phyloP scores from a whole-genome alignment of 2,113 vertebrate genomes.

The Empidonax traillii region DNA sequence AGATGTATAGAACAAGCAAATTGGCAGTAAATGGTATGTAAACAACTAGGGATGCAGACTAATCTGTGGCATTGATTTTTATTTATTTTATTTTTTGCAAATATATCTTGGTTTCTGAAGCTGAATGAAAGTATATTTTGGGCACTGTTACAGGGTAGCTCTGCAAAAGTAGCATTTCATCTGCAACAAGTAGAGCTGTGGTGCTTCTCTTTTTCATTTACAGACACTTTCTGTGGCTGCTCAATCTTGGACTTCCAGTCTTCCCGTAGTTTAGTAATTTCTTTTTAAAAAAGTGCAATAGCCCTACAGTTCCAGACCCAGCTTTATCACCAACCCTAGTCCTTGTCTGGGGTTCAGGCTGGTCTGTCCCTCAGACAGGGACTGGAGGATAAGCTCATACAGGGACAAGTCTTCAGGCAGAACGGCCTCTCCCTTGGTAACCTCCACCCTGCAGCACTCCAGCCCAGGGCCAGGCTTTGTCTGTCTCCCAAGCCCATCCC shows the following conservation, averaged over 20 bases:
- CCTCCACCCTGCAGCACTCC: not conserved
- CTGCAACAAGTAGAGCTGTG: not conserved
- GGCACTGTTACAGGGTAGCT: not conserved
- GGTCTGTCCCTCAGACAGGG: no score
- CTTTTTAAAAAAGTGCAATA: not conserved
- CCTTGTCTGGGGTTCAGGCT: not conserved
- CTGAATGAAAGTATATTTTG: not conserved
- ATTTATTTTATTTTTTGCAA: not conserved
- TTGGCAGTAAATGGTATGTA: not conserved
- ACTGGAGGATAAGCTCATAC: not conserved
- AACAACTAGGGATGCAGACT: not conserved
- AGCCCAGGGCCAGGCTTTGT: not conserved
- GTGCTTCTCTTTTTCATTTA: not conserved
- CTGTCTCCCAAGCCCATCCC: not conserved
- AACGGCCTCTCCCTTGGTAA: fast-evolving
- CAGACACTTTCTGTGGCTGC: not conserved
- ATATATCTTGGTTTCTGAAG: not conserved
- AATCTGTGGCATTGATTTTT: not conserved
- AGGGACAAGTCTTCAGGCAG: not conserved
- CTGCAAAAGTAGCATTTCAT: not conserved
- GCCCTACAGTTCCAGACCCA: not conserved
- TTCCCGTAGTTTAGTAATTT: not conserved
- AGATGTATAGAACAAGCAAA: not conserved
- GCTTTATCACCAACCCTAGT: not conserved
- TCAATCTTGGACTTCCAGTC: not conserved